A percentile compares a stretch with the other conserved stretches of the same genome.
Conservation (phyloP, 2,797 vertebrate species). For the Champsocephalus esox region DNA sequence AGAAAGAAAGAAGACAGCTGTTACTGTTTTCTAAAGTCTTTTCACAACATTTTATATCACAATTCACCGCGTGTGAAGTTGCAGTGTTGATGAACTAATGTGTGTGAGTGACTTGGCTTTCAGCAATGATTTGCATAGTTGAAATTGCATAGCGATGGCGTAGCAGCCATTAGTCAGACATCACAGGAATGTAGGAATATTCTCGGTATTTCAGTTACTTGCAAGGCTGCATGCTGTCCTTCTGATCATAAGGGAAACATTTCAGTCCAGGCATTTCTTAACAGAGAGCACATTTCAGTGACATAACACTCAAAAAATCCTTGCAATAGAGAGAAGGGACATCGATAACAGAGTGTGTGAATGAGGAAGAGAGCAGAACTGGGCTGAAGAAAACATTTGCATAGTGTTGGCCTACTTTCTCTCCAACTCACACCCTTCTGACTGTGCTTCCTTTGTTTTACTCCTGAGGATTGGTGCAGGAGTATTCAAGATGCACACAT, state of each 20-base stretch:
- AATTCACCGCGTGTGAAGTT: slow-evolving; percentile 9
- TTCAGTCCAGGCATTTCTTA: slow-evolving; percentile 14
- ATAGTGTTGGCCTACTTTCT: slow-evolving; percentile 75
- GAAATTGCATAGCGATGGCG: slow-evolving; percentile 23
- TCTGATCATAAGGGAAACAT: slow-evolving; percentile 18
- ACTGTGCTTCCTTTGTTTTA: slow-evolving; percentile 52
- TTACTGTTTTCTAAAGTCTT: slow-evolving; percentile 21
- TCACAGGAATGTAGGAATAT: slow-evolving; percentile 35
- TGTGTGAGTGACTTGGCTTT: slow-evolving; percentile 16
- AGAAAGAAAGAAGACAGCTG: slow-evolving; percentile 50
- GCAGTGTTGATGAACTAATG: neutral
- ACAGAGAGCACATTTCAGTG: slow-evolving; percentile 29
- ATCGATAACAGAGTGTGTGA: slow-evolving; percentile 30
- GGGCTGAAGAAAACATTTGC: slow-evolving; percentile 68
- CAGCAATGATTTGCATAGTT: slow-evolving; percentile 54
- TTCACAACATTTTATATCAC: slow-evolving; percentile 29
- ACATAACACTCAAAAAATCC: slow-evolving; percentile 28
- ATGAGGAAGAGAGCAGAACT: slow-evolving; percentile 43
- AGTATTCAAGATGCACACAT: slow-evolving; percentile 15
- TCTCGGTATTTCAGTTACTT: slow-evolving; percentile 23
- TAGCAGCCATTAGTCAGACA: slow-evolving; percentile 29
- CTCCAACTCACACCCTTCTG: slow-evolving; percentile 43
- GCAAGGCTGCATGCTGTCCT: slow-evolving; percentile 34
- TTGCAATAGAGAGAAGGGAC: slow-evolving; percentile 37
- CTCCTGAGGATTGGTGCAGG: slow-evolving; percentile 34